Conservation (phyloP, 2,113 vertebrate species). For the Taurulus bubalis region DNA sequence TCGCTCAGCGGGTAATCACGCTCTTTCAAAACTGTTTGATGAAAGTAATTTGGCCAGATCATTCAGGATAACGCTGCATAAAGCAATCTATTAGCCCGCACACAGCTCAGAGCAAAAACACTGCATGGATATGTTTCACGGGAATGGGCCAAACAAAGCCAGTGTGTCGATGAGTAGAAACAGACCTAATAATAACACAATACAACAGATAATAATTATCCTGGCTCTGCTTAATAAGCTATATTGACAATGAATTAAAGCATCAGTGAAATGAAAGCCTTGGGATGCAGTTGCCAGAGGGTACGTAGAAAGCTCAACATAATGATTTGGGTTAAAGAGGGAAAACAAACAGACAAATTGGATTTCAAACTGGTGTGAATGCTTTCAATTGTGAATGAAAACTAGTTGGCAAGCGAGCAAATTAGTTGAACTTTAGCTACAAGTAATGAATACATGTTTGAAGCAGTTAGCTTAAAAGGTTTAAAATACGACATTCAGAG, state of each 20-base stretch:
- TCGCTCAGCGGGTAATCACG: conserved; percentile 60
- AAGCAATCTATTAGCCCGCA: conserved; percentile 57
- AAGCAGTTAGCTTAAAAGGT: not conserved
- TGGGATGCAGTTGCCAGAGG: not conserved
- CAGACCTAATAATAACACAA: conserved; percentile 5
- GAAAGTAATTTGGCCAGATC: conserved; percentile 71
- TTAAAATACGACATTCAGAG: not conserved
- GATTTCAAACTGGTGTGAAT: not conserved
- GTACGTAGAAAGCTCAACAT: not conserved
- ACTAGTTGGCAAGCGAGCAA: not conserved
- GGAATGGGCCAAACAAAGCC: not conserved
- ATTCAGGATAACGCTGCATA: conserved; percentile 57
- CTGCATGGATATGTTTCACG: conserved; percentile 11
- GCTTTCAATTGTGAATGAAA: not conserved
- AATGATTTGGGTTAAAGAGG: not conserved
- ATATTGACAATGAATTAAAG: conserved; percentile 3
- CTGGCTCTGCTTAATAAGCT: conserved; percentile 4
- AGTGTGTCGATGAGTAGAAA: not conserved
- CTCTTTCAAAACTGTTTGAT: conserved; percentile 65
- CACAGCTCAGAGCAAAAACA: conserved; percentile 35
- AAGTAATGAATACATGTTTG: not conserved
- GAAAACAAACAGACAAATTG: not conserved
- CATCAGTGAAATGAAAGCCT: not conserved
- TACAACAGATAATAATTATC: conserved; percentile 2
- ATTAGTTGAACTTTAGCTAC: not conserved